Evolutionary conservation across 2,797 vertebrate genomes (phyloP), one percentile per base, ranked within the genome.

Genomic region (Danionella dracula): DNA sequence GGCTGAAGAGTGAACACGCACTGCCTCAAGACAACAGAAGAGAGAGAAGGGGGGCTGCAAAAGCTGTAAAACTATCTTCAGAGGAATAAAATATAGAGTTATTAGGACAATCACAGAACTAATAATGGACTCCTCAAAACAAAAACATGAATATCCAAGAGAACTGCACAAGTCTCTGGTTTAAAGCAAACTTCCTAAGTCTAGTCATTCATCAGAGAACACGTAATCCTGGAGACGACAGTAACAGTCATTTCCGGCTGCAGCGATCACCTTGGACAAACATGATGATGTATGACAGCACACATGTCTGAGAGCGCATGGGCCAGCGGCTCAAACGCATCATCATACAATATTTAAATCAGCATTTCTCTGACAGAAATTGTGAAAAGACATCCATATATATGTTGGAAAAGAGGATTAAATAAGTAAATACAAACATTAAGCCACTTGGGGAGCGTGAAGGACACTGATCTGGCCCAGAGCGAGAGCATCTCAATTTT

Each of bases 11-110:
- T 4, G 55, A 57, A 59, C 42, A 57, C 53, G 38, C 66, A 70
- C 53, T 67, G 63, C 62, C 56, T 23, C 19, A 9, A 49, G 72
- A 59, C 54, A 40, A 75, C 45, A 15, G 51, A n/a, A 58, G 42
- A 56, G 29, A 49, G 9, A 41, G 35, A 34, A 34, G 13, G 5
- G 11, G 5, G 35, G 49, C 23, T 3, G 23, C 23, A 27, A 27
- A 6, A 27, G 3, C 3, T n/a, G n/a, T n/a, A n/a, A n/a, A n/a
- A n/a, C n/a, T n/a, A n/a, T n/a, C n/a, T n/a, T n/a, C n/a, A n/a
- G n/a, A n/a, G n/a, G n/a, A n/a, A n/a, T n/a, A n/a, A n/a, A n/a
- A n/a, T n/a, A n/a, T n/a, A n/a, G n/a, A n/a, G n/a, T n/a, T n/a
- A n/a, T n/a, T n/a, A n/a, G n/a, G n/a, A n/a, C n/a, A n/a, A n/a